Conservation (phyloP, 2,797 vertebrate species). For the Schizopygopsis malacanthus region DNA sequence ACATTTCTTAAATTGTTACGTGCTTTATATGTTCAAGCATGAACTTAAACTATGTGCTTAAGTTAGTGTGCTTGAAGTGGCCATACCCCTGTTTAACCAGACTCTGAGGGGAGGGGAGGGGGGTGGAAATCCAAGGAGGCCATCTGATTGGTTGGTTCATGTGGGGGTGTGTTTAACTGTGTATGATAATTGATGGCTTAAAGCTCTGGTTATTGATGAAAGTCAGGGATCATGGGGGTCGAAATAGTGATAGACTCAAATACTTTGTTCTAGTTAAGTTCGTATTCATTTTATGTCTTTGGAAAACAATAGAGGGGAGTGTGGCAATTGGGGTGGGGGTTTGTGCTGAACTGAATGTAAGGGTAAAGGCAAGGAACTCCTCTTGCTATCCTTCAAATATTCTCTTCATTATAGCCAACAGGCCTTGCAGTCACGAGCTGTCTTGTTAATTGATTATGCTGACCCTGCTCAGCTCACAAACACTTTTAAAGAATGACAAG, state of each 20-base stretch:
- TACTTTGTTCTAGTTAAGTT: conserved; percentile 32
- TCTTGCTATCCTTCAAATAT: conserved; percentile 1
- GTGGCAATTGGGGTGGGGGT: not conserved
- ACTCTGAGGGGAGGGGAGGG: conserved; percentile 47
- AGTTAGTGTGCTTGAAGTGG: conserved; percentile 42
- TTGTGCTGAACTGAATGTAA: not conserved
- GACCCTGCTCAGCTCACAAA: not conserved
- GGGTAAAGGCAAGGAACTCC: not conserved
- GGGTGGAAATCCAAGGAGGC: conserved; percentile 27
- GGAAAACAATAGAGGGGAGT: not conserved
- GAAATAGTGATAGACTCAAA: conserved; percentile 20
- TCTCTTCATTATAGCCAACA: conserved; percentile 18
- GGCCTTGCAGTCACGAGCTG: not conserved
- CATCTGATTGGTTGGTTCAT: conserved; percentile 67
- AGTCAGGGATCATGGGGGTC: conserved; percentile 6
- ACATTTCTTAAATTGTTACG: not conserved
- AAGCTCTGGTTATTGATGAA: conserved; percentile 30
- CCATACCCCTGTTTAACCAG: conserved; percentile 50
- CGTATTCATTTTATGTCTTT: conserved; percentile 3
- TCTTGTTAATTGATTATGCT: conserved; percentile 17
- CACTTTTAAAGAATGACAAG: conserved; percentile 11
- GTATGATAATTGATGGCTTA: conserved; percentile 40
- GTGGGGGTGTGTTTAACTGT: conserved; percentile 57
- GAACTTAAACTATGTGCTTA: not conserved
- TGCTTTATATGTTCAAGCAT: conserved; percentile 24